phyloP scores from a whole-genome alignment of 2,113 vertebrate species.

The Eretmochelys imbricata region DNA sequence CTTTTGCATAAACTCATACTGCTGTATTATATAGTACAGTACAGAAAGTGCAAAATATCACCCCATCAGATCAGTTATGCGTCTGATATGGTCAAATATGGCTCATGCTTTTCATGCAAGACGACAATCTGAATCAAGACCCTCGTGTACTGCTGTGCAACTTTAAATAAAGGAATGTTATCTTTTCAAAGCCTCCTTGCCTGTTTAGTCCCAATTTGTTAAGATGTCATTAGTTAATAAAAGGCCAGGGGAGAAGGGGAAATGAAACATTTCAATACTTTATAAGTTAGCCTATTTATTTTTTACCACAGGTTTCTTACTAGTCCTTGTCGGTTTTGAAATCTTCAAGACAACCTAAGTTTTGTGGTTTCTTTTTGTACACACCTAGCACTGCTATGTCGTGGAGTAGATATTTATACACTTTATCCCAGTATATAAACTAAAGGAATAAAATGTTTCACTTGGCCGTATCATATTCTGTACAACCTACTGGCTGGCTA shows the following conservation, averaged over 20 bases:
- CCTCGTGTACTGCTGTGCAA: slow-evolving; percentile 2
- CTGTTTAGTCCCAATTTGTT: slow-evolving; percentile 73
- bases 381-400: slow-evolving; percentile 69
- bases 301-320: slow-evolving; percentile 82
- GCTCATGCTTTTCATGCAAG: slow-evolving; percentile 70
- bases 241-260: slow-evolving; percentile 35
- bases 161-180: slow-evolving; percentile 28
- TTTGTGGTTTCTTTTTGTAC: slow-evolving; percentile 45
- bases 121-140: slow-evolving; percentile 40
- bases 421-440: slow-evolving; percentile 68
- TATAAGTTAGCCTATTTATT: slow-evolving; percentile 78
- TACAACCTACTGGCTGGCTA: slow-evolving; percentile 28
- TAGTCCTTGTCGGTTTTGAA: slow-evolving; percentile 69
- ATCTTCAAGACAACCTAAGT: slow-evolving; percentile 40
- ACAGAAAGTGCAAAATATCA: slow-evolving; percentile 60
- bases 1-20: slow-evolving; percentile 42
- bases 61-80: slow-evolving; percentile 40
- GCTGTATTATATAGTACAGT: slow-evolving; percentile 50
- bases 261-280: slow-evolving; percentile 77
- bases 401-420: slow-evolving; percentile 65
- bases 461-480: slow-evolving; percentile 80
- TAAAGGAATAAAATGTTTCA: slow-evolving; percentile 47
- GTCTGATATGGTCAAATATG: slow-evolving; percentile 48
- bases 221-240: slow-evolving; percentile 72
- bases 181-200: slow-evolving; percentile 64